A percentile compares a stretch with the other conserved stretches of the same genome.
Conservation (phyloP, 2,888 invertebrate species). For the Molorchus minor region DNA sequence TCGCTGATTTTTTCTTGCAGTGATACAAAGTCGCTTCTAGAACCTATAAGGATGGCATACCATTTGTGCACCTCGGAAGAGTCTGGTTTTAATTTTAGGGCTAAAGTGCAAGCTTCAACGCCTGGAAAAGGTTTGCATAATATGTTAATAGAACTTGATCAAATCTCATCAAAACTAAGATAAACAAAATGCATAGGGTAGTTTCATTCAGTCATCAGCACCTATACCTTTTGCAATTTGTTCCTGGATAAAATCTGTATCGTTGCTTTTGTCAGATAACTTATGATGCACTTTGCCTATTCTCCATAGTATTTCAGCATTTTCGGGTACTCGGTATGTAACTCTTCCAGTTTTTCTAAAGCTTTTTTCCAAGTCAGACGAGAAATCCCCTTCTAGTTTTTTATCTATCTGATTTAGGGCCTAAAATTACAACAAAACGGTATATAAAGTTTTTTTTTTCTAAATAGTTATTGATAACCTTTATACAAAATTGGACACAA, state of each 20-base stretch:
- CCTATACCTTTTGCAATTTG: constrained; percentile 63
- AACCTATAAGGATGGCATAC: constrained; percentile 72
- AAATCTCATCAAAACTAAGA: too few species aligned
- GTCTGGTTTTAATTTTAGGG: constrained; percentile 64
- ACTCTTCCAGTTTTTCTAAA: constrained; percentile 49
- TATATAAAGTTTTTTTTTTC: too few species aligned
- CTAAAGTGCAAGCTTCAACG: constrained; percentile 66
- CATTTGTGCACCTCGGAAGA: constrained; percentile 75
- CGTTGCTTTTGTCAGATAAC: constrained; percentile 44
- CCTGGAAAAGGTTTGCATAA: too few species aligned
- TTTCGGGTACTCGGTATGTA: constrained; percentile 52
- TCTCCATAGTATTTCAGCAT: constrained; percentile 56
- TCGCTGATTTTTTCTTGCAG: constrained; percentile 72
- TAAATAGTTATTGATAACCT: too few species aligned
- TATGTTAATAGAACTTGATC: too few species aligned
- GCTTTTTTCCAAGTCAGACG: constrained; percentile 45
- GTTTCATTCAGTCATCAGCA: constrained; percentile 68
- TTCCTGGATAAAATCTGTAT: constrained; percentile 44
- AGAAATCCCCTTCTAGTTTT: constrained; percentile 48
- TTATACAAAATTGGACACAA: constrained; percentile 4
- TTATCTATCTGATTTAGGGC: constrained; percentile 51
- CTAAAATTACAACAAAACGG: constrained; percentile 44
- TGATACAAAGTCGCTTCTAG: constrained; percentile 68
- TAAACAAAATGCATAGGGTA: too few species aligned
- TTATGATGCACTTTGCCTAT: constrained; percentile 58